These are phyloP conservation scores for Eubucco bourcierii DNA, from an alignment of 2,113 vertebrate species.

Conservation along the genomic window DNA sequence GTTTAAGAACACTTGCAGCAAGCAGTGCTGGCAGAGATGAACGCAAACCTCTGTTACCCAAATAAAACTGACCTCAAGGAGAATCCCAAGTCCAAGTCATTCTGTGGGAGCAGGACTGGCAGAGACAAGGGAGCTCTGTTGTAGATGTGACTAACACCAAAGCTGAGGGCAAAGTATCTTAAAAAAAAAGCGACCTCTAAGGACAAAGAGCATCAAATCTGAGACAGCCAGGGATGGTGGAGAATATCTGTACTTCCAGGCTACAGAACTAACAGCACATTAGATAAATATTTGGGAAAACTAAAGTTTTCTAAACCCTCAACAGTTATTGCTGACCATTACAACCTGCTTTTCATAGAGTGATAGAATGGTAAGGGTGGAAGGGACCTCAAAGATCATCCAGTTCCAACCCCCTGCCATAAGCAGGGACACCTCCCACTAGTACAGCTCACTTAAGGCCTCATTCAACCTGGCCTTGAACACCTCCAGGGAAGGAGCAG, in stretches of 20 bases:
- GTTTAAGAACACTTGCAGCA: slow-evolving; percentile 1
- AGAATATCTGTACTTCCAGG: not conserved
- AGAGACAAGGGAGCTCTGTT: not conserved
- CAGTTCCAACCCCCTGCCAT: no score
- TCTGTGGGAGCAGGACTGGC: not conserved
- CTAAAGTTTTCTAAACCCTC: not conserved
- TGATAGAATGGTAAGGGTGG: no score
- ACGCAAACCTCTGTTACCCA: slow-evolving; percentile 15
- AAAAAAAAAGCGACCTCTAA: not conserved
- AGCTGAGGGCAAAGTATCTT: not conserved
- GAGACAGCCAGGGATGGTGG: not conserved
- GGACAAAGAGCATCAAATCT: not conserved
- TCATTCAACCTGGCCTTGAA: no score
- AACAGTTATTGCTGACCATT: not conserved
- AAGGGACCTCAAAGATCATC: no score
- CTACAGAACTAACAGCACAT: not conserved
- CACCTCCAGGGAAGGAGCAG: no score
- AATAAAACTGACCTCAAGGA: not conserved
- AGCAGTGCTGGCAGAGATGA: not conserved
- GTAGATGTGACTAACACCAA: not conserved
- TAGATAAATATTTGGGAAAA: not conserved
- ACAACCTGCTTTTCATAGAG: not conserved
- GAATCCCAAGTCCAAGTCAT: not conserved
- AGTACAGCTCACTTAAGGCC: no score
- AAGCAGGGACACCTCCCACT: no score